A percentile compares a stretch with the other conserved stretches of the same genome.
phyloP scores from a whole-genome alignment of 2,797 vertebrate species.

The Melanotaenia maccullochi region DNA sequence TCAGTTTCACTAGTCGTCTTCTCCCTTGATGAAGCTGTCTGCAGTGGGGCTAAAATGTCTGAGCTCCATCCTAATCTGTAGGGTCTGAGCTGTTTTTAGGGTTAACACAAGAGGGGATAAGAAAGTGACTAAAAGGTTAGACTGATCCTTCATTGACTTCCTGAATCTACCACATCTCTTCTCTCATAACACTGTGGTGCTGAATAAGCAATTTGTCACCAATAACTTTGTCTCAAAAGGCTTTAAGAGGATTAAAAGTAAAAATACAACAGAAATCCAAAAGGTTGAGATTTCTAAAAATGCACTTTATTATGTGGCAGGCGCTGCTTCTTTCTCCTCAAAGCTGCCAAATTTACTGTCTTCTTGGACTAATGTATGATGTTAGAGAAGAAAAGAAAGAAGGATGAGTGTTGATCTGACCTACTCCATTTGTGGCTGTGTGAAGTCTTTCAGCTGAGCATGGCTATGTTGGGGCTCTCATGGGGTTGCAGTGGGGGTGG shows the following conservation, averaged over 20 bases:
- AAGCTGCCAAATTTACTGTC: slow-evolving; percentile 33
- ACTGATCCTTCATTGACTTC: slow-evolving; percentile 26
- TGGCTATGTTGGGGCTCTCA: slow-evolving; percentile 42
- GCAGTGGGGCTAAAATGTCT: slow-evolving; percentile 44
- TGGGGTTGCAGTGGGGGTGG: slow-evolving; percentile 35
- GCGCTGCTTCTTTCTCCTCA: neutral
- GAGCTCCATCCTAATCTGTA: slow-evolving; percentile 50
- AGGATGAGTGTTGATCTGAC: slow-evolving; percentile 32
- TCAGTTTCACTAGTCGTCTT: neutral
- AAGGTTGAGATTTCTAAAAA: slow-evolving; percentile 34
- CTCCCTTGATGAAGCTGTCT: slow-evolving; percentile 31
- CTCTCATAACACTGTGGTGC: slow-evolving; percentile 12
- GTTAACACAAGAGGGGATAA: slow-evolving; percentile 52
- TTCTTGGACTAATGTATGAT: slow-evolving; percentile 34
- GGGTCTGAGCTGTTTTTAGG: slow-evolving; percentile 25
- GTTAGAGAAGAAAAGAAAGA: slow-evolving; percentile 19
- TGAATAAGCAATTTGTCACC: slow-evolving; percentile 39
- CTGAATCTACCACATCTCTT: slow-evolving; percentile 35
- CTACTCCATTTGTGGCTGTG: slow-evolving; percentile 38
- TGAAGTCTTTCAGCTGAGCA: slow-evolving; percentile 39
- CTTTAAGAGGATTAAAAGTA: slow-evolving; percentile 3
- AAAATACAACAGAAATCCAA: neutral
- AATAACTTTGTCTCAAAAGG: slow-evolving; percentile 27
- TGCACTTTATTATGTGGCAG: slow-evolving; percentile 23
- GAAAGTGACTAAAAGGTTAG: slow-evolving; percentile 47